These are phyloP conservation scores for Orientallactaga bullata DNA, from an alignment of 2,113 vertebrate species.

Conservation along the genomic window DNA sequence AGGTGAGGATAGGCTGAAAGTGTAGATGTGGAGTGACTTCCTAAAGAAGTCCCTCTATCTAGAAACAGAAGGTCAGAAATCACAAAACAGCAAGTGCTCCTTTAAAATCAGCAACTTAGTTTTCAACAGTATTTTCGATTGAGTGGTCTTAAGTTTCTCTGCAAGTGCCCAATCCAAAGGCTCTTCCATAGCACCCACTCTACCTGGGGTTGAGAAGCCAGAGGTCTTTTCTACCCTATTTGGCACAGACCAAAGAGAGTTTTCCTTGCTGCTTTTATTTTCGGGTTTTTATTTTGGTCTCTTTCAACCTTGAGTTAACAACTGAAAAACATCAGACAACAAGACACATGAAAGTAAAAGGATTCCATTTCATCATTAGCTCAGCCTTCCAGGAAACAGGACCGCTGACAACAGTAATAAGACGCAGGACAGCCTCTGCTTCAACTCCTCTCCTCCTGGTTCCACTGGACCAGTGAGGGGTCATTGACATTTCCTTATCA, in stretches of 20 bases:
- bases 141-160: neutral
- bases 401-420: neutral
- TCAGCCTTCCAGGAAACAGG: constrained; percentile 49
- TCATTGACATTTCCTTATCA: neutral
- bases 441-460: neutral
- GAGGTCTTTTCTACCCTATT: neutral
- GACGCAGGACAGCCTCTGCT: accelerated
- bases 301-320: constrained; percentile 67
- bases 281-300: constrained; percentile 57
- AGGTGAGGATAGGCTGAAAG: neutral
- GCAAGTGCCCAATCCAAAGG: constrained; percentile 14
- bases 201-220: neutral
- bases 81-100: neutral
- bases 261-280: constrained; percentile 54
- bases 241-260: neutral
- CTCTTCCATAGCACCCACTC: neutral
- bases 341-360: constrained; percentile 54
- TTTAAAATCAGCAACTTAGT: neutral
- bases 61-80: neutral
- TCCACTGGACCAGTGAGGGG: neutral
- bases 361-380: constrained; percentile 24
- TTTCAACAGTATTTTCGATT: neutral
- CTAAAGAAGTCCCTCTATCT: neutral
- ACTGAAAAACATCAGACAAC: constrained; percentile 56
- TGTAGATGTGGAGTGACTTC: neutral